Base-by-base conservation (phyloP, 2,888 invertebrate species). In the Argynnis bischoffii region DNA sequence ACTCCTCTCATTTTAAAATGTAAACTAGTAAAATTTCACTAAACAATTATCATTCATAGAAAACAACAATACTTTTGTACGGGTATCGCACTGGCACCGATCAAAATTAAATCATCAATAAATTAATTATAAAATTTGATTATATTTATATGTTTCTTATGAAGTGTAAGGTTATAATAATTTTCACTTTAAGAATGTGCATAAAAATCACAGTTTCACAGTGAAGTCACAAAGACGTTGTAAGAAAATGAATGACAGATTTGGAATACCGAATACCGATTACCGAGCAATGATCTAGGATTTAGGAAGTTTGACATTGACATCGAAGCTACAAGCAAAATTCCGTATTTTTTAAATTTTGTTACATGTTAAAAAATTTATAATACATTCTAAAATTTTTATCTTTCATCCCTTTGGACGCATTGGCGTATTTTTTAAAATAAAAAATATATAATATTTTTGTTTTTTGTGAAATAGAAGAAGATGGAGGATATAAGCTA, bases 1-100 rank as follows among this genome's bases (percentile, higher is more conserved):
- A 90, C 82, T 73, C 87, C 87, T 72, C 91, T 89, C 92, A 92
- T 92, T 80, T 79, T 84, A 71, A 41, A 41, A 41, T 41, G 79
- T 84, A 72, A 73, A 78, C 81, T 81, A 77, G 74, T 68, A 66
- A 72, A 55, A 57, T 71, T 64, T 60, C 66, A 64, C 65, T 64
- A 69, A 73, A 69, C 63, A 68, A 72, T 74, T 69, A 72, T 70
- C 70, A 64, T 72, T 63, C 26, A 71, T 48, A 54, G 59, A 70
- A 71, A 71, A 69, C 63, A 65, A 67, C 46, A 66, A 67, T 63
- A 63, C 63, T 41, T 57, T 56, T 55, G 31, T 41, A 60, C 63
- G 77, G 80, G 83, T 85, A 83, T 87, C 87, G 87, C 86, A 67
- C 60, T 63, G 56, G 21, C 66, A 56, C 13, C 50, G 55, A 64